Base-by-base conservation (phyloP, 2,113 vertebrate species). In the Blennius ocellaris region DNA sequence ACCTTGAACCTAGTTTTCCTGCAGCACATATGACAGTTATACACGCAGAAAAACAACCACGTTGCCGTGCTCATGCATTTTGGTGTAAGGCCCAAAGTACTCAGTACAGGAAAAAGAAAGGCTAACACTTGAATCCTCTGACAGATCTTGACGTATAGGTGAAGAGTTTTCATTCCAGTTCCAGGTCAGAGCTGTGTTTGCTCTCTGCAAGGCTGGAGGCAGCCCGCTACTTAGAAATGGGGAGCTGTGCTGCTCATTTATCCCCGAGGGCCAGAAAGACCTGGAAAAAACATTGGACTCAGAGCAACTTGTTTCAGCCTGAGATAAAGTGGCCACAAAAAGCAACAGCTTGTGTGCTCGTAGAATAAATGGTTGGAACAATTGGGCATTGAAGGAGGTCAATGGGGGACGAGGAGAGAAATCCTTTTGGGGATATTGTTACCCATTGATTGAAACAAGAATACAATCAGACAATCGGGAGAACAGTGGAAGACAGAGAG, bases 171-270 rank as follows among this genome's bases (percentile, higher is more conserved):
- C 30, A 10, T 56, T 68, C 16, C 11, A 66, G 4, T 71, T 11
- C 54, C 16, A 65, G 7, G 16, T 61, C 8, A 48, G n/a, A 36
- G 2, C 8, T 15, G 17, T 70, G 49, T 56, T 55, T 54, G 49
- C 6, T 39, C 41, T 5, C 51, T 38, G 68, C 30, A 50, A 54
- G 41, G 14, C 21, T 44, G n/a, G n/a, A 8, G 30, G 44, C 56
- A 61, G 30, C 44, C 36, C 9, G 17, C 16, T 44, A 14, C 37
- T 14, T 51, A 14, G 47, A 65, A 61, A 80, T 69, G 21, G 21
- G 11, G 43, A 4, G 0, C 36, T n/a, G 36, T 36, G 5, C 12
- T 69, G 30, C 54, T 15, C 37, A 8, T 10, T 36, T 45, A 47
- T 68, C 53, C 30, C 16, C 11, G 15, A 59, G 64, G 62, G 53